Percentiles rank a stretch among this genome's conserved stretches.
These are phyloP conservation scores for Piscicola geometra DNA, from an alignment of 2,888 invertebrate genomes.

Conservation along the genomic window DNA sequence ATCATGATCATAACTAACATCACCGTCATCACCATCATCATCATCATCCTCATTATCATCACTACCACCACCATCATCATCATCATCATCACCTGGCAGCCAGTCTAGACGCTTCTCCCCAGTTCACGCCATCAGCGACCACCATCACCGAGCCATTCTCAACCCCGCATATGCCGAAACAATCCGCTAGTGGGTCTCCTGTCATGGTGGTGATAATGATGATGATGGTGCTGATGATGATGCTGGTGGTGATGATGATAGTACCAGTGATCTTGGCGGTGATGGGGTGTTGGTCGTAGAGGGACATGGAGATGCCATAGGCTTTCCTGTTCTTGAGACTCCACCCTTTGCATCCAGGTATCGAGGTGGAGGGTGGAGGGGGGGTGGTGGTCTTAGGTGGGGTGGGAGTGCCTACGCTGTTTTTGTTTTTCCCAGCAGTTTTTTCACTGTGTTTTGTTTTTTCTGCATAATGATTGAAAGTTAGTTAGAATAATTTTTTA, in stretches of 20 bases:
- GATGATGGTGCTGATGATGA: conserved; percentile 62
- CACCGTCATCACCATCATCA: conserved; percentile 34
- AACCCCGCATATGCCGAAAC: conserved; percentile 69
- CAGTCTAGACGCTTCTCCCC: conserved; percentile 79
- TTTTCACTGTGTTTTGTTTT: neutral
- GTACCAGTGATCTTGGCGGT: conserved; percentile 66
- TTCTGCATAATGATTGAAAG: neutral
- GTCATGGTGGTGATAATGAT: conserved; percentile 47
- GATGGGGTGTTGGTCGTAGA: conserved; percentile 77
- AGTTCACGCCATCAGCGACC: conserved; percentile 83
- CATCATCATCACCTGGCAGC: conserved; percentile 63
- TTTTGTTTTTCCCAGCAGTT: neutral
- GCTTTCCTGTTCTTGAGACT: conserved; percentile 59
- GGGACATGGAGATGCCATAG: conserved; percentile 70
- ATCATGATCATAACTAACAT: conserved; percentile 26
- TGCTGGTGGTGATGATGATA: neutral
- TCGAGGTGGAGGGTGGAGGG: neutral
- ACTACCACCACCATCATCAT: conserved; percentile 32
- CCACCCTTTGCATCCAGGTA: conserved; percentile 62
- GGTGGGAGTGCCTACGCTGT: neutral
- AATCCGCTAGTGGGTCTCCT: conserved; percentile 82
- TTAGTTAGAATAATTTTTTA: neutral
- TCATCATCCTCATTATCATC: conserved; percentile 33
- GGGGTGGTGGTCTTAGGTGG: neutral
- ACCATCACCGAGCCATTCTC: conserved; percentile 71